Percentiles rank a stretch among this genome's conserved stretches.
Evolutionary conservation across 2,113 vertebrate genomes (phyloP).

Genomic region (Prinia subflava): DNA sequence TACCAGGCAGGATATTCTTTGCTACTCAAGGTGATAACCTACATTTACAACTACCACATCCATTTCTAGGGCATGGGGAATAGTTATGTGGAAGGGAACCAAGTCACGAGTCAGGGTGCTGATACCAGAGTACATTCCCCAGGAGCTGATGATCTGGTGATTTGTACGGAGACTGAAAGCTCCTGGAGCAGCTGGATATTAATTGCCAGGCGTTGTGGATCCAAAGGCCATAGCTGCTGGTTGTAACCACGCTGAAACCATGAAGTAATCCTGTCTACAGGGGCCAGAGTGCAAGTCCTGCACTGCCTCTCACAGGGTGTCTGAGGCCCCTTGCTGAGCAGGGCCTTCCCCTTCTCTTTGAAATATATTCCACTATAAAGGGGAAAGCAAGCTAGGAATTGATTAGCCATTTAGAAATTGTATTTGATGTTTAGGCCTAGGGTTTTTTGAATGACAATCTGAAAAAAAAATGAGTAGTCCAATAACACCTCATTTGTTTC

Average conservation of each 20-base stretch:
- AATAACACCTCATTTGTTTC: neutral
- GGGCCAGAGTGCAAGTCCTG: neutral
- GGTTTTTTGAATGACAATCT: neutral
- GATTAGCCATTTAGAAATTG: neutral
- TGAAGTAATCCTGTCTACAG: neutral
- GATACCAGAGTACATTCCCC: neutral
- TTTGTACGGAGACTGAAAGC: neutral
- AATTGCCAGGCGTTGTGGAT: neutral
- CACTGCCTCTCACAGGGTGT: neutral
- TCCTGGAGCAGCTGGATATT: neutral
- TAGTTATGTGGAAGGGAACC: neutral
- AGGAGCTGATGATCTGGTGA: neutral
- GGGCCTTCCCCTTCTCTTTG: neutral
- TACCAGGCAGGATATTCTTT: neutral
- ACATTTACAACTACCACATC: neutral
- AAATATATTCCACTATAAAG: neutral
- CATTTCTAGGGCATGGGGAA: neutral
- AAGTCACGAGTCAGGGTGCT: neutral
- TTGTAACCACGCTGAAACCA: neutral
- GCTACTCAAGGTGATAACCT: neutral
- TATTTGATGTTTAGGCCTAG: neutral
- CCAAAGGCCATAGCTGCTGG: neutral
- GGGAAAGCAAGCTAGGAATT: neutral
- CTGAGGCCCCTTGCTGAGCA: neutral
- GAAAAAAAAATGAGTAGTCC: neutral